Base-by-base conservation (phyloP, 2,113 vertebrate genomes). In the Rynchops niger region DNA sequence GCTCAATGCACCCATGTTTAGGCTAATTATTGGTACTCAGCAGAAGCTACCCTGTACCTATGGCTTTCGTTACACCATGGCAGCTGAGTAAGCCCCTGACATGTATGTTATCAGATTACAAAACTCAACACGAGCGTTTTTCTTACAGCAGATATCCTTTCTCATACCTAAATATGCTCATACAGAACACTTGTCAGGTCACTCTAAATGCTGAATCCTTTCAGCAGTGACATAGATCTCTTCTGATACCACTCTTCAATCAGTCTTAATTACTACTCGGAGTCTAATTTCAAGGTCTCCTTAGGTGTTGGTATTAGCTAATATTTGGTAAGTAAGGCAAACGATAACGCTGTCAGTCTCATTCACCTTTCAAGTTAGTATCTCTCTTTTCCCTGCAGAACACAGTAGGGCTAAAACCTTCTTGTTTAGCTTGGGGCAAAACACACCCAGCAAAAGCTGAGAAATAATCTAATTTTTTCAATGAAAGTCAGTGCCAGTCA, bases 401-500 rank as follows among this genome's bases (percentile, higher is more conserved):
- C 18, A 53, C 93, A 95, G 89, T 86, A 96, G 96, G 96, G 93
- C 96, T 97, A 91, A 98, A 97, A 86, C 88, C 96, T 96, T 89
- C 94, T 95, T 98, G 97, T 98, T 98, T 98, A 92, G 98, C 98
- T 98, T 71, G 94, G 97, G 98, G 98, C 98, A 93, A 98, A 98
- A 98, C 97, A 97, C 96, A 93, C 97, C 97, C 98, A 97, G 94
- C 82, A 94, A 56, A 86, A 95, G 92, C 96, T 91, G 96, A 96
- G 96, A 98, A 97, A 97, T 89, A 97, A 90, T 96, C 97, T 98
- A 97, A 96, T 98, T 98, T 98, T 97, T 97, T 96, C 98, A 98
- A 97, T 98, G 97, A 98, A 98, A 98, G 95, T 95, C 86, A 52
- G 53, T 98, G 98, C 97, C 98, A 98, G 96, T 98, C 98, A 98